Evolutionary conservation across 2,888 invertebrate genomes (phyloP), one percentile per base, ranked within the genome.

Genomic region (Fissipunctia ypsillon): DNA sequence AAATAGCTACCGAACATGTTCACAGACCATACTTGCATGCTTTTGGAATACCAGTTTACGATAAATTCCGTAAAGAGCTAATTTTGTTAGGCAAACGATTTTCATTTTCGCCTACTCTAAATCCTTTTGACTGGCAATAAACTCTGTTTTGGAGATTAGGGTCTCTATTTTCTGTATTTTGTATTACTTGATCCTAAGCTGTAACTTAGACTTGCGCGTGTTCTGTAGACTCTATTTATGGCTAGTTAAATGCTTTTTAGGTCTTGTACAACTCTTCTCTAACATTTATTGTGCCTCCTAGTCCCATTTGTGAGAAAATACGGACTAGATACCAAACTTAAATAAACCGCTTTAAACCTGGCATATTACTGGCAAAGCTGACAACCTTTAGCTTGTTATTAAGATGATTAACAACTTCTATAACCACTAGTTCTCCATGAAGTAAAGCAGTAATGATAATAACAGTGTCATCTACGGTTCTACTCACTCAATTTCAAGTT

Each of bases 1-100:
- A 90, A 89, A 90, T 86, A 89, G 85, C 87, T 88, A 86, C 88
- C 84, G 87, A 82, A 74, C 83, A 80, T 76, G 76, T 83, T 83
- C 76, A 80, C 85, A 72, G 68, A 74, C 71, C 76, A 60, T 80
- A 82, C 83, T 81, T 78, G 76, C 78, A 78, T 77, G 64, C 67
- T 78, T 86, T 83, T 67, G 60, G 54, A 79, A 79, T 77, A 70
- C 75, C 67, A 76, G 76, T 83, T 81, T 83, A 70, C 69, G 57
- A 81, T 59, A 60, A 73, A 80, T 76, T 85, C 73, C 69, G 22
- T 72, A 61, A 72, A 74, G 54, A 67, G 65, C 38, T 68, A 68
- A 69, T 75, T 76, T 78, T 61, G 61, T 54, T 43, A 35, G 6
- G 64, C 52, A 75, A 69, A 69, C 56, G 28, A 28, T 59, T 22